Base-by-base conservation (phyloP, 2,888 invertebrate genomes). In the Eupelmus urozonus region DNA sequence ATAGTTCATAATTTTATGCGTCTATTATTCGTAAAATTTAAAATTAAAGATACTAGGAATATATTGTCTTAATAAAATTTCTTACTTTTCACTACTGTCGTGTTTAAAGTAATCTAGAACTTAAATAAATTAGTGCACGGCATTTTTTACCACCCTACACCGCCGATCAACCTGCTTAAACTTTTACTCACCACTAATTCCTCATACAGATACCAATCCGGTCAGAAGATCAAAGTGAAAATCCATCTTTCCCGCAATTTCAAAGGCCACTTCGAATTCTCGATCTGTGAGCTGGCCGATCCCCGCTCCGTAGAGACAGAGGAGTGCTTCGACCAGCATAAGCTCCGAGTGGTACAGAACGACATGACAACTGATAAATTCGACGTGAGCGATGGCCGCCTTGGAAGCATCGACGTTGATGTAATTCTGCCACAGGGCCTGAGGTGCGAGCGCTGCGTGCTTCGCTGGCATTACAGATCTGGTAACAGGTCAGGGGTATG, bases 401-500 rank as follows among this genome's bases (percentile, higher is more conserved):
- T 92, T 7, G n/a, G n/a, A n/a, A 34, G 1, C 16, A 62, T 51
- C 4, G 45, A 45, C 25, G 1, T 42, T 23, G 1, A 1, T 9
- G 16, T 62, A 13, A 20, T 34, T 2, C 53, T 75, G 11, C 75
- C 75, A 2, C 7, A 4, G 1, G 40, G 27, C 16, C 20, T 75
- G 9, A 62, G 3, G 13, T 75, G 75, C 62, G 29, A 60, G 16
- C 75, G 59, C 53, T 75, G 75, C 42, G 91, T 92, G 0, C 82
- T 93, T 2, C 91, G 92, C 73, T 93, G 93, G 93, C 90, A 90
- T 40, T 93, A 92, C 81, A 85, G 85, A 5, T 87, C 90, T 25
- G 92, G 91, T 87, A 92, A 92, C 81, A 90, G 88, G 65, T 92
- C 91, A 92, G 91, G 91, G 1, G 45, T 63, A 0, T 92, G 92